Percentiles rank a stretch among this genome's conserved stretches.
These are phyloP conservation scores for Euschistus heros DNA, from an alignment of 1,140 invertebrate genomes.

Conservation along the genomic window DNA sequence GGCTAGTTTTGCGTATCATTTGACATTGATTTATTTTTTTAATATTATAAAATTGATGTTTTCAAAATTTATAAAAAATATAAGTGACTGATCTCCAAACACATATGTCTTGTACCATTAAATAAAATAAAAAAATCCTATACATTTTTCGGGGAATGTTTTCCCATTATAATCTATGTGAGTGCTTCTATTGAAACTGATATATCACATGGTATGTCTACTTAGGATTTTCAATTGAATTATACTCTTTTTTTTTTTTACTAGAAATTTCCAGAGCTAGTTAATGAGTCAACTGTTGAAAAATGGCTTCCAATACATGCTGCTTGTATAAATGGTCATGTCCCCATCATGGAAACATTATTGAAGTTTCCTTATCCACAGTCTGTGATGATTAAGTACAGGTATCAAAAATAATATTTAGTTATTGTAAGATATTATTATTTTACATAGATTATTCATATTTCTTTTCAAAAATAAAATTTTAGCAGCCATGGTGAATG, in stretches of 20 bases:
- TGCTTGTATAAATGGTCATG: constrained; percentile 78
- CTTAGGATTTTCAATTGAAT: too few relatives aligned
- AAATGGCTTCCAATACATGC: constrained; percentile 87
- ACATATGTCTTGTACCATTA: too few relatives aligned
- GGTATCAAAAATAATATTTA: constrained; percentile 33
- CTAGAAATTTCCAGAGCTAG: constrained; percentile 49
- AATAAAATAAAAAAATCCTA: too few relatives aligned
- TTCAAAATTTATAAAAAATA: too few relatives aligned
- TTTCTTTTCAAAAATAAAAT: background rate
- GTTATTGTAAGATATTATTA: constrained; percentile 10
- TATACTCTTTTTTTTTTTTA: constrained; percentile 31
- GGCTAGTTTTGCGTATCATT: too few relatives aligned
- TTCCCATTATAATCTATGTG: too few relatives aligned
- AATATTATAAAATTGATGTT: too few relatives aligned
- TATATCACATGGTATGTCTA: too few relatives aligned
- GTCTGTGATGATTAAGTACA: constrained; percentile 52
- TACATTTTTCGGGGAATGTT: too few relatives aligned
- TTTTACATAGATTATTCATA: background rate
- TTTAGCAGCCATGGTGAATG: constrained; percentile 58
- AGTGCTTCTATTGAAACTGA: too few relatives aligned
- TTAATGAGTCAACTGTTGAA: constrained; percentile 73
- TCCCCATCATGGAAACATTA: constrained; percentile 60
- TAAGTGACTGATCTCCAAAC: too few relatives aligned
- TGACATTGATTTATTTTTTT: too few relatives aligned
- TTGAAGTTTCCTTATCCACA: constrained; percentile 74